Evolutionary conservation across 1,140 invertebrate genomes (phyloP).

Genomic region (Macrotrachela quadricornifera): DNA sequence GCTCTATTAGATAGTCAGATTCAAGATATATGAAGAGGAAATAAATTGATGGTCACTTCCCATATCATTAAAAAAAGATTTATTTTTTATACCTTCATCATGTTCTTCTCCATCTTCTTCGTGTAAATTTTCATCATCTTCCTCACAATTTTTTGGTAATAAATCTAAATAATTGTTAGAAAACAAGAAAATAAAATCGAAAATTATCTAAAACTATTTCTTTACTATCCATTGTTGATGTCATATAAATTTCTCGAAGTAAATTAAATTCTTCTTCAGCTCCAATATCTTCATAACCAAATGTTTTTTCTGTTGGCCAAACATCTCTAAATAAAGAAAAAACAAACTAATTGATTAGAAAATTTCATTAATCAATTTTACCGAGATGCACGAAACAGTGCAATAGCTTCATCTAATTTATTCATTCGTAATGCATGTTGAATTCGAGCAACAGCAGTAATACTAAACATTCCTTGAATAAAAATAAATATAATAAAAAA

Average conservation of each 20-base stretch:
- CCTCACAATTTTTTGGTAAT: no score
- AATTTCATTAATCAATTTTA: slow-evolving; percentile 19
- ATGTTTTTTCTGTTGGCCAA: slow-evolving; percentile 59
- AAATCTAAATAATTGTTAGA: no score
- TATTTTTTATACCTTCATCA: no score
- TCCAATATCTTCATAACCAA: slow-evolving; percentile 44
- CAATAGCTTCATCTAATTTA: slow-evolving; percentile 50
- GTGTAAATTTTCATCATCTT: no score
- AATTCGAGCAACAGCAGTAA: slow-evolving; percentile 61
- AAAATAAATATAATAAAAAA: no score
- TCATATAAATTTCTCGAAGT: slow-evolving; percentile 52
- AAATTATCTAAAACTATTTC: no score
- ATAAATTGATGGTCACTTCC: no score
- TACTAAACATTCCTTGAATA: slow-evolving; percentile 34
- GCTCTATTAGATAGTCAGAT: no score
- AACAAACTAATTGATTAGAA: not conserved
- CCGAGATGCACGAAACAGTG: slow-evolving; percentile 59
- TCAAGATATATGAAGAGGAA: no score
- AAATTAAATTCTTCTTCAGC: slow-evolving; percentile 53
- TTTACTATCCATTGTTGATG: slow-evolving; percentile 39
- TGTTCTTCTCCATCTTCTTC: no score
- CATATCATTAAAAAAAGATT: no score
- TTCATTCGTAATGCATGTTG: slow-evolving; percentile 48
- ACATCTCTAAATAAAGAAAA: slow-evolving; percentile 42
- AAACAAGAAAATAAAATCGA: no score